A percentile compares a stretch with the other conserved stretches of the same genome.
Evolutionary conservation across 2,797 vertebrate species (phyloP).

Genomic region (Eulemur rubriventer): DNA sequence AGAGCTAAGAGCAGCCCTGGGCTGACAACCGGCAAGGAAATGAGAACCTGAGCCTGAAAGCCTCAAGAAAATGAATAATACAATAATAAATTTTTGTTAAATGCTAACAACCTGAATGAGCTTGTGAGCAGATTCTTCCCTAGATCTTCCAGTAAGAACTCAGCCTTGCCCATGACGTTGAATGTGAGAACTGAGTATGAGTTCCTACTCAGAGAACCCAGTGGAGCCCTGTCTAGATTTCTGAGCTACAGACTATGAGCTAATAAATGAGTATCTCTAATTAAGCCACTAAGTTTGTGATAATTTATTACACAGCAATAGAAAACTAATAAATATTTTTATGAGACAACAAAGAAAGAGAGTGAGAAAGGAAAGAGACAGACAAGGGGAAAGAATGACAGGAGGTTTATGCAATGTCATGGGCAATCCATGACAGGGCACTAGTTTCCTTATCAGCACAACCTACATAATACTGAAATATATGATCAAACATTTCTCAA

Average conservation of each 20-base stretch:
- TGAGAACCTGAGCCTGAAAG: neutral
- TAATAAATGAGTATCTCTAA: neutral
- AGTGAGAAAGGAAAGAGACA: neutral
- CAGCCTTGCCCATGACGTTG: neutral
- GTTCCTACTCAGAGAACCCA: neutral
- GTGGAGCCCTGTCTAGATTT: neutral
- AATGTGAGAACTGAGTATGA: accelerated
- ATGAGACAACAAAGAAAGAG: neutral
- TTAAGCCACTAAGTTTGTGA: neutral
- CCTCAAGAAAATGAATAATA: neutral
- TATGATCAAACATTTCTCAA: neutral
- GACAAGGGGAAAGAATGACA: neutral
- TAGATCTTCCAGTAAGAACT: neutral
- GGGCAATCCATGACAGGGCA: neutral
- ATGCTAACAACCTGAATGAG: neutral
- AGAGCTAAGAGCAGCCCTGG: accelerated
- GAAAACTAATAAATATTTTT: neutral
- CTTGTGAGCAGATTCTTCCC: neutral
- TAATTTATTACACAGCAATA: neutral
- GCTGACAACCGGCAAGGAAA: neutral
- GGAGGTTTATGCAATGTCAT: neutral
- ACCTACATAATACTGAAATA: neutral
- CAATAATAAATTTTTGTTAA: neutral
- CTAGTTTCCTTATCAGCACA: neutral
- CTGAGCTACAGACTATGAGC: neutral